Conservation (phyloP, 2,113 vertebrate species). For the Acanthochromis polyacanthus region DNA sequence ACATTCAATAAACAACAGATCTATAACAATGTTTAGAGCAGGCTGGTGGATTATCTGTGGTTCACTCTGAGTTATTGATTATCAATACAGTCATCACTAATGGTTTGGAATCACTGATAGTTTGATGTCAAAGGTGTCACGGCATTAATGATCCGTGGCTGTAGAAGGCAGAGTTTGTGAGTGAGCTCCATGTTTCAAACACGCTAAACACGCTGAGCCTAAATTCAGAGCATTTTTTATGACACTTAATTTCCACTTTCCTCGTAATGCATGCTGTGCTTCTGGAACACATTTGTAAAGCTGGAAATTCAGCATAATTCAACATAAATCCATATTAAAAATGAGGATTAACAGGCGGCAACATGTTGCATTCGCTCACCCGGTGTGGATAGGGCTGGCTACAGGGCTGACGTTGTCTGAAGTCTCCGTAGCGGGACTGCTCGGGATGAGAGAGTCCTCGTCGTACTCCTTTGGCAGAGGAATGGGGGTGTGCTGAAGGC, state of each 20-base stretch:
- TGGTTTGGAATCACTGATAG: no score
- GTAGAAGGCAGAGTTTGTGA: no score
- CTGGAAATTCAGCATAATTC: neutral
- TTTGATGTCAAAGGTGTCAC: no score
- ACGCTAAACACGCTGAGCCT: no score
- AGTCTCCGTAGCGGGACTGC: slow-evolving; percentile 97
- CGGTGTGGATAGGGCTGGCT: slow-evolving; percentile 98
- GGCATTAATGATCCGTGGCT: no score
- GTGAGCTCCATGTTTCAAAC: no score
- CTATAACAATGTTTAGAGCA: no score
- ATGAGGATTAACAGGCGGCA: slow-evolving; percentile 10
- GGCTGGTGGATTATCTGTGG: no score
- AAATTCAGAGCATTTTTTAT: no score
- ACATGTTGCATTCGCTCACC: slow-evolving; percentile 82
- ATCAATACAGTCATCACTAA: no score
- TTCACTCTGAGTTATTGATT: no score
- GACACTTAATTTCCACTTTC: neutral
- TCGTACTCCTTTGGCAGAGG: slow-evolving; percentile 93
- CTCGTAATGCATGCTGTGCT: neutral
- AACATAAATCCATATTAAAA: neutral
- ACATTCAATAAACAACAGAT: no score
- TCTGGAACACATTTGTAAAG: neutral
- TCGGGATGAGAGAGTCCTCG: slow-evolving; percentile 96
- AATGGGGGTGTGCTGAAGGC: slow-evolving; percentile 83
- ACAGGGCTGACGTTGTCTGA: slow-evolving; percentile 98